Evolutionary conservation across 2,888 invertebrate genomes (phyloP).

Genomic region (Lasioglossum morio): DNA sequence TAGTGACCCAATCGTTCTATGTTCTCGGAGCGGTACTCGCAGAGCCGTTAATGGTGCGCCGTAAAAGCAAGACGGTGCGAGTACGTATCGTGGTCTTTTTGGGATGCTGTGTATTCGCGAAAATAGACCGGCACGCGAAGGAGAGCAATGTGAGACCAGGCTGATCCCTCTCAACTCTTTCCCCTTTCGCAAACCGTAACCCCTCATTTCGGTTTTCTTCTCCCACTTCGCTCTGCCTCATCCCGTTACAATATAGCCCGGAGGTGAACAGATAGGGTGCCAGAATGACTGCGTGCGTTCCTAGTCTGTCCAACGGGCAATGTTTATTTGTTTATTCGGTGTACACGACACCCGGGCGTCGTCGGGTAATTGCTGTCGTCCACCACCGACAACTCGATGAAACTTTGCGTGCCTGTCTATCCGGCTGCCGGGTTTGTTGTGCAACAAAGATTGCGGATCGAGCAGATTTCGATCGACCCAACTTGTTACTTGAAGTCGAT

Average conservation of each 20-base stretch:
- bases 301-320: slow-evolving; percentile 42
- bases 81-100: slow-evolving; percentile 73
- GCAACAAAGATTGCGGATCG: slow-evolving; percentile 41
- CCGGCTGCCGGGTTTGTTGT: slow-evolving; percentile 40
- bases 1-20: slow-evolving; percentile 66
- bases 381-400: slow-evolving; percentile 44
- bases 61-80: slow-evolving; percentile 69
- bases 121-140: slow-evolving; percentile 79
- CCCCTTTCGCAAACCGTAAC: slow-evolving; percentile 1
- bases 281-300: slow-evolving; percentile 52
- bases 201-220: slow-evolving; percentile 18
- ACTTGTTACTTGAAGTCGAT: background rate
- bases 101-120: slow-evolving; percentile 72
- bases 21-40: slow-evolving; percentile 68
- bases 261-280: slow-evolving; percentile 50
- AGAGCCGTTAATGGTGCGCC: slow-evolving; percentile 71
- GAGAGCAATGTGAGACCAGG: slow-evolving; percentile 67
- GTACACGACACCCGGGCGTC: slow-evolving; percentile 55
- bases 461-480: background rate
- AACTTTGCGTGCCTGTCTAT: slow-evolving; percentile 29
- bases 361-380: slow-evolving; percentile 60
- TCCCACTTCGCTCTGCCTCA: slow-evolving; percentile 6
- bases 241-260: slow-evolving; percentile 36
- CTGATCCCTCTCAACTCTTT: background rate
- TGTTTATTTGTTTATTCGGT: slow-evolving; percentile 72